A percentile compares a stretch with the other conserved stretches of the same genome.
phyloP scores from a whole-genome alignment of 2,888 invertebrate genomes.

The Colletes collaris region DNA sequence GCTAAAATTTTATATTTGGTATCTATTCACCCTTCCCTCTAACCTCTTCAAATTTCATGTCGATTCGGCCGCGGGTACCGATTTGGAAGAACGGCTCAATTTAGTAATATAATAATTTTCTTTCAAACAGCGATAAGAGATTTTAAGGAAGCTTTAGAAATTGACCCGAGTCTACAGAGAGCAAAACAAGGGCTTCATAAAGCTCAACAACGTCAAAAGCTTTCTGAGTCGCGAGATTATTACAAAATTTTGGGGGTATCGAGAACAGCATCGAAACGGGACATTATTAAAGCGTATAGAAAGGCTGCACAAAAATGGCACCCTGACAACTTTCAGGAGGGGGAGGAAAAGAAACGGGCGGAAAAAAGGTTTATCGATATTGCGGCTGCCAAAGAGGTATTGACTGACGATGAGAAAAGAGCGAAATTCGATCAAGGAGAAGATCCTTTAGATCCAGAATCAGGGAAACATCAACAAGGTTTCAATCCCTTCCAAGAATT shows the following conservation, averaged over 20 bases:
- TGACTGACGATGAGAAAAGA: slow-evolving; percentile 95
- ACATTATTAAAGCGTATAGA: slow-evolving; percentile 97
- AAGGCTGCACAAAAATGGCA: slow-evolving; percentile 99
- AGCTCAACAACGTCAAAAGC: slow-evolving; percentile 96
- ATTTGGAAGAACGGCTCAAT: background rate
- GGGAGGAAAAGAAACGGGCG: slow-evolving; percentile 95
- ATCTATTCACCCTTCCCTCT: too few species aligned
- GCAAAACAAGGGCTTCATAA: slow-evolving; percentile 95
- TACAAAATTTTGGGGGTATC: slow-evolving; percentile 98
- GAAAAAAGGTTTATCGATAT: slow-evolving; percentile 99
- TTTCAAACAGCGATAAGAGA: slow-evolving; percentile 89
- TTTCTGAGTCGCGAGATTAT: slow-evolving; percentile 96
- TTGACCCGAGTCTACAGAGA: slow-evolving; percentile 90
- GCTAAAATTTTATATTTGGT: too few species aligned
- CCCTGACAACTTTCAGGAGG: slow-evolving; percentile 95
- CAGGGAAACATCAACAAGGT: slow-evolving; percentile 86
- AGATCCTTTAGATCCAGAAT: slow-evolving; percentile 98
- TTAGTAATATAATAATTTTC: slow-evolving; percentile 7
- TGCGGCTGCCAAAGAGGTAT: slow-evolving; percentile 99
- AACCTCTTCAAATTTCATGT: too few species aligned
- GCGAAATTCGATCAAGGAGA: slow-evolving; percentile 96
- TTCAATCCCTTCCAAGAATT: slow-evolving; percentile 90
- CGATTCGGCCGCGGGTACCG: too few species aligned
- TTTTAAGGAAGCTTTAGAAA: slow-evolving; percentile 92
- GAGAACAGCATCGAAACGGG: slow-evolving; percentile 94